phyloP scores from a whole-genome alignment of 2,113 vertebrate species.

The Pithys albifrons region DNA sequence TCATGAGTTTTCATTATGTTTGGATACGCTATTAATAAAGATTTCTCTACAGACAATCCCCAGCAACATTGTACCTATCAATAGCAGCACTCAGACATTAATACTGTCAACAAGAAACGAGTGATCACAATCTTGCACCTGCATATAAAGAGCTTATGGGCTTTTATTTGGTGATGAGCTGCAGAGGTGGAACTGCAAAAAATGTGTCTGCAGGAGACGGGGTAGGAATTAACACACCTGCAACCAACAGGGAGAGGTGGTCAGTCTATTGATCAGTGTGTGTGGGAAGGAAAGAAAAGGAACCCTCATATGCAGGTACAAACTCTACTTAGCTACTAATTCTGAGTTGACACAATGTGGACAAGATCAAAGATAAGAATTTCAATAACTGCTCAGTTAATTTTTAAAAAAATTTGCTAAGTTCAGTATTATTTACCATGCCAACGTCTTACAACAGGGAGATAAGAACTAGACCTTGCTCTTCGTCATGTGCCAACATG shows the following conservation, averaged over 20 bases:
- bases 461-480: neutral
- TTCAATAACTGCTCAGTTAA: neutral
- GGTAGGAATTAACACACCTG: neutral
- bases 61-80: neutral
- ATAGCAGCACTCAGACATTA: slow-evolving; percentile 11
- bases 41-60: slow-evolving; percentile 48
- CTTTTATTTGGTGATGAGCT: slow-evolving; percentile 43
- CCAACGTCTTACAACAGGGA: neutral
- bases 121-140: slow-evolving; percentile 22
- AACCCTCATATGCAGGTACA: neutral
- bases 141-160: slow-evolving; percentile 27
- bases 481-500: neutral
- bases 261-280: neutral
- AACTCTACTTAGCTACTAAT: neutral
- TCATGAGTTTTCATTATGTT: slow-evolving; percentile 40
- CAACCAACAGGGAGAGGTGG: neutral
- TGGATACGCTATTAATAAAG: slow-evolving; percentile 43
- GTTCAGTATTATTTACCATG: neutral
- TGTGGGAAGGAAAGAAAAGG: neutral
- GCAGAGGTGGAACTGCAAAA: neutral
- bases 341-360: neutral
- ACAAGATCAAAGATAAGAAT: neutral
- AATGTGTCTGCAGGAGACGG: neutral
- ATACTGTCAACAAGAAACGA: slow-evolving; percentile 33
- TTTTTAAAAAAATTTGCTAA: neutral